phyloP scores from a whole-genome alignment of 2,888 invertebrate genomes.

The Drosophila quinaria region DNA sequence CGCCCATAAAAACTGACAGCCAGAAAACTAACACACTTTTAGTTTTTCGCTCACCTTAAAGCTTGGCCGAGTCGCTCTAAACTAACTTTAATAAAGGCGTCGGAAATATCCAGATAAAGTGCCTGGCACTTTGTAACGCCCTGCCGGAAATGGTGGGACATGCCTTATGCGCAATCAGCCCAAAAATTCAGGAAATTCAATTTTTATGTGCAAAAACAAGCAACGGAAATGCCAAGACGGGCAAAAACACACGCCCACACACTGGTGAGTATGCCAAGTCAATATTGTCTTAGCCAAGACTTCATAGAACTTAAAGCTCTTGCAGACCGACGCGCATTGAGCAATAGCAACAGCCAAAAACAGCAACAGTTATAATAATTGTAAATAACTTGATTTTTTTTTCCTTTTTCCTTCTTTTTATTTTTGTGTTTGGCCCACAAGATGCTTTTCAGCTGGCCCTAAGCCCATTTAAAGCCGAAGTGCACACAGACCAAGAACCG shows the following conservation, averaged over 20 bases:
- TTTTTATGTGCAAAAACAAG: slow-evolving; percentile 66
- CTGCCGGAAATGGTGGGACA: slow-evolving; percentile 61
- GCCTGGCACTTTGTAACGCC: slow-evolving; percentile 37
- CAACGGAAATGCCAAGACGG: slow-evolving; percentile 44
- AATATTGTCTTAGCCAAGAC: slow-evolving; percentile 55
- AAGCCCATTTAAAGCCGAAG: slow-evolving; percentile 53
- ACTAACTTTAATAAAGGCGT: slow-evolving; percentile 30
- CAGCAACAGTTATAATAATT: slow-evolving; percentile 69
- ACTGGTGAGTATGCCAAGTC: slow-evolving; percentile 41
- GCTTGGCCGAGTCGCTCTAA: not conserved
- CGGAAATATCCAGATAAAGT: slow-evolving; percentile 39
- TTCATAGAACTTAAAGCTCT: slow-evolving; percentile 64
- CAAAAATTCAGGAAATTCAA: slow-evolving; percentile 70
- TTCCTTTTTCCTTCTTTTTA: slow-evolving; percentile 4
- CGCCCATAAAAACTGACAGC: slow-evolving; percentile 15
- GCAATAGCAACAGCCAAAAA: slow-evolving; percentile 33
- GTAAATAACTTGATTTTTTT: slow-evolving; percentile 68
- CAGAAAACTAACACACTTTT: slow-evolving; percentile 30
- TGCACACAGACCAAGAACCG: slow-evolving; percentile 37
- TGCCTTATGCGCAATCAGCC: slow-evolving; percentile 63
- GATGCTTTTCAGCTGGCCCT: slow-evolving; percentile 55
- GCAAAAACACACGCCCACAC: slow-evolving; percentile 22
- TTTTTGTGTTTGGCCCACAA: slow-evolving; percentile 32
- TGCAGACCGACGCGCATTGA: slow-evolving; percentile 61
- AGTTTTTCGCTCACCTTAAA: slow-evolving; percentile 35